phyloP scores from a whole-genome alignment of 2,888 invertebrate species.

The Rugalucina vietnamica region DNA sequence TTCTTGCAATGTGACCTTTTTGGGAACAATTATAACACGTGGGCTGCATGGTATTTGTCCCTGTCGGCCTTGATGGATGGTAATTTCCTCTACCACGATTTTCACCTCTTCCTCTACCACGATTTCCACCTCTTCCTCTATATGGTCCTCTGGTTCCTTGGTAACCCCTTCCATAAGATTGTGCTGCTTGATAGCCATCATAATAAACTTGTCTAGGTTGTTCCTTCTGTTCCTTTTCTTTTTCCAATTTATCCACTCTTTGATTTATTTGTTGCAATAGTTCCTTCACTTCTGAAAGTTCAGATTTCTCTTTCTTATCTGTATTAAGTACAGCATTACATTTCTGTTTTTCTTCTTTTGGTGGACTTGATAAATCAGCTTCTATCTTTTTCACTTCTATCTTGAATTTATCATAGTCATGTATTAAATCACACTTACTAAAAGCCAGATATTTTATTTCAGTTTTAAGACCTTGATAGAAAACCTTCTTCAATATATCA shows the following conservation, averaged over 20 bases:
- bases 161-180: neutral
- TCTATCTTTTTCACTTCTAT: constrained; percentile 32
- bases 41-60: neutral
- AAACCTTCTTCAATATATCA: constrained; percentile 1
- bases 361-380: neutral
- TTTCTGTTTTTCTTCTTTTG: neutral
- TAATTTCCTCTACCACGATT: neutral
- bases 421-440: constrained; percentile 19
- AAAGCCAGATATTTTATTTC: constrained; percentile 20
- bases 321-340: neutral
- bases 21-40: neutral
- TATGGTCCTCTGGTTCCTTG: neutral
- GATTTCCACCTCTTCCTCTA: neutral
- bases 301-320: neutral
- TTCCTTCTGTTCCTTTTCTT: neutral
- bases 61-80: neutral
- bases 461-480: constrained; percentile 24
- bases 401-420: constrained; percentile 44
- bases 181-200: neutral
- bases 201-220: too few relatives aligned
- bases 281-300: constrained; percentile 27
- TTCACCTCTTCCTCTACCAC: neutral
- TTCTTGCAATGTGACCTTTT: neutral
- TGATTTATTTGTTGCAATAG: constrained; percentile 17
- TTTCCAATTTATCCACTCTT: constrained; percentile 16